Percentiles rank a stretch among this genome's conserved stretches.
Evolutionary conservation across 2,797 vertebrate species (phyloP).

Genomic region (Emydoidea blandingii): DNA sequence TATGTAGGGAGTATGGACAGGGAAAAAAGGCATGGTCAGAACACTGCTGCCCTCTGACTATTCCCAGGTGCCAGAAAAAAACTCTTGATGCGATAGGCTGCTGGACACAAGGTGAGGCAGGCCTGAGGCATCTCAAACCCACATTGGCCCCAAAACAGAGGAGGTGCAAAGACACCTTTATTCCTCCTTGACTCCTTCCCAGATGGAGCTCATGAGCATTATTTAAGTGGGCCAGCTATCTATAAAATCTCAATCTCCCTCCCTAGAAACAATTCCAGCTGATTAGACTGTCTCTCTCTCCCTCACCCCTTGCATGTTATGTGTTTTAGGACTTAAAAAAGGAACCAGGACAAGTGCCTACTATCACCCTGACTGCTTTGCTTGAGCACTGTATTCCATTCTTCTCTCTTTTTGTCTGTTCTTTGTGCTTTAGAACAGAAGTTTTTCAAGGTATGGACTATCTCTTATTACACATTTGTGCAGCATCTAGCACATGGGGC

Average conservation of each 20-base stretch:
- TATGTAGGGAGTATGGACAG: too few species aligned
- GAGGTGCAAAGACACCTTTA: background rate
- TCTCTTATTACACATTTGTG: slow-evolving; percentile 30
- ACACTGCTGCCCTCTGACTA: too few species aligned
- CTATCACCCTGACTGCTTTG: slow-evolving; percentile 34
- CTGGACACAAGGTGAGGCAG: too few species aligned
- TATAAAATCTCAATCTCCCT: background rate
- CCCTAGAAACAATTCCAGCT: background rate
- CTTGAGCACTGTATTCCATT: background rate
- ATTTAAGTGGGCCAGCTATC: slow-evolving; percentile 3
- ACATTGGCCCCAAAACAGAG: too few species aligned
- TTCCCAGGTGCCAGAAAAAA: too few species aligned
- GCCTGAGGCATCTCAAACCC: too few species aligned
- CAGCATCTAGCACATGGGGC: slow-evolving; percentile 48
- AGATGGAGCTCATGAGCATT: background rate
- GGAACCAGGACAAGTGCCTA: slow-evolving; percentile 15
- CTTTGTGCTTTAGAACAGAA: background rate
- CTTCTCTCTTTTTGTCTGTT: slow-evolving; percentile 28
- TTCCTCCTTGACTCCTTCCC: background rate
- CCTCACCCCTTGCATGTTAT: background rate
- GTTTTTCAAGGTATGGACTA: background rate
- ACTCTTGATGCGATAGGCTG: too few species aligned
- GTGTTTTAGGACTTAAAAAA: slow-evolving; percentile 12
- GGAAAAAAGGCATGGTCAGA: too few species aligned
- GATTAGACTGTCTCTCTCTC: background rate